These are phyloP conservation scores for Drosophila fuyamai DNA, from an alignment of 1,140 invertebrate genomes.

Conservation along the genomic window DNA sequence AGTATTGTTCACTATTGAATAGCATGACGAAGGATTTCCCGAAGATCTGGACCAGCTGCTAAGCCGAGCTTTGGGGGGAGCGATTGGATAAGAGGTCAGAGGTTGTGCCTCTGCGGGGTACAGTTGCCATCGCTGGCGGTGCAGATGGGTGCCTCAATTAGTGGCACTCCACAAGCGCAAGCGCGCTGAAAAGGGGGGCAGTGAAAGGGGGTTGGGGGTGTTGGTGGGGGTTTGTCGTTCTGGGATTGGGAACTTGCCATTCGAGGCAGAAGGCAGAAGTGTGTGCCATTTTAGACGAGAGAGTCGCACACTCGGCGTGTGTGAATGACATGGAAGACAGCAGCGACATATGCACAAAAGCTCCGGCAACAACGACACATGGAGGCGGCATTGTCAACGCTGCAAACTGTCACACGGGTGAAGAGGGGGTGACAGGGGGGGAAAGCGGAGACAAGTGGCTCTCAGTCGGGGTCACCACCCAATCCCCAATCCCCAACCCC, in stretches of 20 bases:
- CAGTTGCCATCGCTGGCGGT: slow-evolving; percentile 56
- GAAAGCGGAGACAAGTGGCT: slow-evolving; percentile 42
- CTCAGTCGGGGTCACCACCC: slow-evolving; percentile 49
- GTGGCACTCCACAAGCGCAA: slow-evolving; percentile 64
- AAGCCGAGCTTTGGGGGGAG: no score
- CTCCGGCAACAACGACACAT: slow-evolving; percentile 66
- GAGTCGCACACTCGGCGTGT: slow-evolving; percentile 75
- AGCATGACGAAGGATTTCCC: no score
- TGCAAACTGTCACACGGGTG: slow-evolving; percentile 36
- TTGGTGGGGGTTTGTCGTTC: slow-evolving; percentile 2
- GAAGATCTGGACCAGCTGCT: no score
- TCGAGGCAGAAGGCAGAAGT: slow-evolving; percentile 34
- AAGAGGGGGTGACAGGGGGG: neutral
- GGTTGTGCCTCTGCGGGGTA: slow-evolving; percentile 29
- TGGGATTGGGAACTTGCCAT: slow-evolving; percentile 13
- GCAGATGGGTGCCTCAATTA: slow-evolving; percentile 76
- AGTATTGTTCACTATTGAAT: no score
- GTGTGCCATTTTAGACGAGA: slow-evolving; percentile 73
- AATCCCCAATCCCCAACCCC: neutral
- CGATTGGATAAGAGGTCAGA: neutral
- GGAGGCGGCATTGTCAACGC: slow-evolving; percentile 76
- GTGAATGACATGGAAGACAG: slow-evolving; percentile 72
- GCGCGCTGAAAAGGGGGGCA: slow-evolving; percentile 25
- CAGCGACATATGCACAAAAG: slow-evolving; percentile 53
- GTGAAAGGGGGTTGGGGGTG: neutral